Percentiles rank a stretch among this genome's conserved stretches.
Conservation (phyloP, 2,113 vertebrate species). For the Pachycephala philippinensis region DNA sequence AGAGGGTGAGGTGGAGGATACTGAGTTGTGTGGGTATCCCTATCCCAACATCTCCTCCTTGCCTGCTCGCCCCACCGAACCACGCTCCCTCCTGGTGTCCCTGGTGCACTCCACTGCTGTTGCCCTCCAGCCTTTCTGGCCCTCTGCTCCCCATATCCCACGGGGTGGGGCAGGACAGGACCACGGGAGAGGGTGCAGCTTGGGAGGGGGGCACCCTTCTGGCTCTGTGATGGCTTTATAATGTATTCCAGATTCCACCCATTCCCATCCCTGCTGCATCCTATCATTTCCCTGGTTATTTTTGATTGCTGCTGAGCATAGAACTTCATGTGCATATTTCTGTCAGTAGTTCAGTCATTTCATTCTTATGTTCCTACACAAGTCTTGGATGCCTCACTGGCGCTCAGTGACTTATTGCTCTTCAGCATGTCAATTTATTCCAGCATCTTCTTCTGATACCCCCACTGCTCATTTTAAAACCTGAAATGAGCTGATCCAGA, state of each 20-base stretch:
- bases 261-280: not conserved
- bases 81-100: not conserved
- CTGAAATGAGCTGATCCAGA: not conserved
- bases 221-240: not conserved
- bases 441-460: not conserved
- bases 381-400: not conserved
- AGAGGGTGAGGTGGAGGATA: not conserved
- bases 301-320: not conserved
- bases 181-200: fast-evolving
- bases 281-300: not conserved
- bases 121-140: not conserved
- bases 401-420: not conserved
- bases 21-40: not conserved
- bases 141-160: not conserved
- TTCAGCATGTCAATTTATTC: not conserved
- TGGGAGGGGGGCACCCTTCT: not conserved
- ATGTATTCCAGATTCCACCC: not conserved
- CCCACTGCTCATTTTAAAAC: not conserved
- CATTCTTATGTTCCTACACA: conserved; percentile 9
- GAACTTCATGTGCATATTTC: not conserved
- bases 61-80: not conserved
- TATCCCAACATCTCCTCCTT: not conserved
- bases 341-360: not conserved
- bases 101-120: not conserved
- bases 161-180: not conserved